These are phyloP conservation scores for Hypocryptadius cinnamomeus DNA, from an alignment of 2,113 vertebrate genomes.

Conservation along the genomic window DNA sequence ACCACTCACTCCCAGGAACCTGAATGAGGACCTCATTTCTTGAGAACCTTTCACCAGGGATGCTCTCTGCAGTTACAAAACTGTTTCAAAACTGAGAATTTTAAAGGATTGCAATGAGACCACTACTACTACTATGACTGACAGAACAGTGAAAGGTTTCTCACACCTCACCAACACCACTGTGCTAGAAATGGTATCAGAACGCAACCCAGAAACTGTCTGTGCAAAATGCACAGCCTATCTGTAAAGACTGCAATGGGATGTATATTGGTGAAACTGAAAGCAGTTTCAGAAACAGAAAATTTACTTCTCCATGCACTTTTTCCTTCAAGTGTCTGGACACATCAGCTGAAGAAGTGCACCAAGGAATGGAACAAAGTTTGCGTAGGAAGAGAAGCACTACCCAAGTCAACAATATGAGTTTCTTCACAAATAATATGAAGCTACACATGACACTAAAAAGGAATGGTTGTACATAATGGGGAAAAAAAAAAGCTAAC, in stretches of 20 bases:
- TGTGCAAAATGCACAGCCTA: background rate
- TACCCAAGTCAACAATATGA: background rate
- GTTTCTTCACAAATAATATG: background rate
- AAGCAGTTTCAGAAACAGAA: background rate
- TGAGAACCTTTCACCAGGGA: background rate
- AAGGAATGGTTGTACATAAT: background rate
- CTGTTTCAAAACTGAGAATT: background rate
- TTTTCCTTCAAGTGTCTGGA: background rate
- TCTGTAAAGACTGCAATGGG: background rate
- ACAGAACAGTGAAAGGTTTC: background rate
- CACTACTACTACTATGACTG: accelerated
- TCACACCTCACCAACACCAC: background rate
- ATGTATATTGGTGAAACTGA: background rate
- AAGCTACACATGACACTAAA: background rate
- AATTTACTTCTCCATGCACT: background rate
- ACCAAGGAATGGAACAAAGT: background rate
- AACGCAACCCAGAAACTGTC: background rate
- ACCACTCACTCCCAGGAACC: background rate
- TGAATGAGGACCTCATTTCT: background rate
- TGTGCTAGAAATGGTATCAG: background rate
- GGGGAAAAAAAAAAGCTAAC: background rate
- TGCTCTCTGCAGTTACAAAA: background rate
- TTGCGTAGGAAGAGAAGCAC: background rate
- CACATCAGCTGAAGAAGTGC: background rate
- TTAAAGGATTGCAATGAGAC: background rate